Percentiles rank a stretch among this genome's conserved stretches.
These are phyloP conservation scores for Enteromius anoplus DNA, from an alignment of 2,797 vertebrate genomes.

Conservation along the genomic window DNA sequence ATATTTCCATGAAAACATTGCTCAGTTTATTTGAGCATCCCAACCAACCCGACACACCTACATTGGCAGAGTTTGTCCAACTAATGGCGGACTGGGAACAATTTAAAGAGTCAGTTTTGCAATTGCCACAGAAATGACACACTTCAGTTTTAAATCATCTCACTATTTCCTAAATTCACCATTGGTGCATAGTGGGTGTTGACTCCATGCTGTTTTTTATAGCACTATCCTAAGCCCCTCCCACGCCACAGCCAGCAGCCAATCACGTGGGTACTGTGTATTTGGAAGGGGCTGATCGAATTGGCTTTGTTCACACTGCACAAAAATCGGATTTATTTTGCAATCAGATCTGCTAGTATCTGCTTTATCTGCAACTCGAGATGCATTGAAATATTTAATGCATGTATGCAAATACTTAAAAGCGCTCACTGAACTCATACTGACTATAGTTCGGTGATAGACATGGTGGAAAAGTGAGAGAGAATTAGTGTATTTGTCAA, in stretches of 20 bases:
- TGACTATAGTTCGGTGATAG: neutral
- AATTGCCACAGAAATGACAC: neutral
- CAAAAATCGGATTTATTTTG: neutral
- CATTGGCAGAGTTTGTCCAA: neutral
- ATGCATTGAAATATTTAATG: neutral
- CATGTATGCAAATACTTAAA: neutral
- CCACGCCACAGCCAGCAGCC: conserved; percentile 59
- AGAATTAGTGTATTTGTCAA: neutral
- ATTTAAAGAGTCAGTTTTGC: neutral
- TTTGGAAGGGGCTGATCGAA: conserved; percentile 51
- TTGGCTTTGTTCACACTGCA: conserved; percentile 21
- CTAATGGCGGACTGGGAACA: neutral
- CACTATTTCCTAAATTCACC: neutral
- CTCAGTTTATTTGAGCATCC: neutral
- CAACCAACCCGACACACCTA: neutral
- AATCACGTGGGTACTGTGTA: conserved; percentile 56
- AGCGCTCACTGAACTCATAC: neutral
- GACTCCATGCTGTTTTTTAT: conserved; percentile 39
- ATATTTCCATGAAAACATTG: neutral
- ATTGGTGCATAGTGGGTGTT: conserved; percentile 7
- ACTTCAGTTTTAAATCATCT: conserved; percentile 10
- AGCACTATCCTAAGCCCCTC: conserved; percentile 34
- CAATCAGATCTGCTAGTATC: neutral
- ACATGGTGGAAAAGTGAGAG: neutral
- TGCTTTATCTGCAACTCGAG: neutral